phyloP scores from a whole-genome alignment of 2,797 vertebrate genomes.

The Hozukius guyotensis region DNA sequence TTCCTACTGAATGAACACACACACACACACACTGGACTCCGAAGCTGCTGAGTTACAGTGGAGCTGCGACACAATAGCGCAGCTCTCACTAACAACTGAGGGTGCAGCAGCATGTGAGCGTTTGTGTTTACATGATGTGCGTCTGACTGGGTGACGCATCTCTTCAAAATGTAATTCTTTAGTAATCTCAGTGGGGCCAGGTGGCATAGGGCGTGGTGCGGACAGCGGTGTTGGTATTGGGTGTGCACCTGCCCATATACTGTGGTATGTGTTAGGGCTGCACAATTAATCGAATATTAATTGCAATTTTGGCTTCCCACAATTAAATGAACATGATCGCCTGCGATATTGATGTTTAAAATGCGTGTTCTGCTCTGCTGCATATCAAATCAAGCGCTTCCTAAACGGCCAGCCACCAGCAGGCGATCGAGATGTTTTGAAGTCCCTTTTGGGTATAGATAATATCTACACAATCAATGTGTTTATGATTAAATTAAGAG shows the following conservation, averaged over 20 bases:
- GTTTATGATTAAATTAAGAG: too few relatives aligned
- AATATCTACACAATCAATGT: fast-evolving
- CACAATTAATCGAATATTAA: background rate
- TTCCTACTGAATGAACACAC: slow-evolving; percentile 45
- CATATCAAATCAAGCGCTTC: too few relatives aligned
- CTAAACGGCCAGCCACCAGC: too few relatives aligned
- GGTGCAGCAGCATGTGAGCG: background rate
- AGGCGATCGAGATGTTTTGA: too few relatives aligned
- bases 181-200: slow-evolving; percentile 4
- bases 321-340: fast-evolving
- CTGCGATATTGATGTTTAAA: too few relatives aligned
- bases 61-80: background rate
- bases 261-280: background rate
- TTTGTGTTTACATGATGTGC: background rate
- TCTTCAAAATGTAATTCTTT: background rate
- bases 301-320: too few relatives aligned
- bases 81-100: background rate
- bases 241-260: slow-evolving; percentile 11
- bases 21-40: background rate
- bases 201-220: background rate
- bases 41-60: slow-evolving; percentile 5
- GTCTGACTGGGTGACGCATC: background rate
- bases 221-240: background rate
- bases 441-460: fast-evolving
- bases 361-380: background rate